These are phyloP conservation scores for Nettapus auritus DNA, from an alignment of 2,113 vertebrate genomes.

Conservation along the genomic window DNA sequence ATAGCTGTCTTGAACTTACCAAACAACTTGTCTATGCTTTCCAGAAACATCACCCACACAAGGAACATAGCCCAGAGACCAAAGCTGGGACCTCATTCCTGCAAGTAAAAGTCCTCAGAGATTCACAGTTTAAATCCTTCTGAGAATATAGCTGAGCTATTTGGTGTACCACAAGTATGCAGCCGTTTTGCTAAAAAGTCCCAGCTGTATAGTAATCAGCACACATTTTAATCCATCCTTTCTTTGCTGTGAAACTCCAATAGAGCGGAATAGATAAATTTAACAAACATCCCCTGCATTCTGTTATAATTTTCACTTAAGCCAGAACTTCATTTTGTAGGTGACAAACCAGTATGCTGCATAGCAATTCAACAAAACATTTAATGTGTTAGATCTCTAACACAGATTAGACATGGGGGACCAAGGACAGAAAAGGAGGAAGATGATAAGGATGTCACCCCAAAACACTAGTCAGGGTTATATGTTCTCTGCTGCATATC, in stretches of 20 bases:
- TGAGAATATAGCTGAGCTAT: conserved; percentile 50
- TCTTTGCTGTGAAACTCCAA: conserved; percentile 34
- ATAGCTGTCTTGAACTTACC: not conserved
- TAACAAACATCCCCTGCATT: not conserved
- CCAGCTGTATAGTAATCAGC: conserved; percentile 58
- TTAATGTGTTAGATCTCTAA: not conserved
- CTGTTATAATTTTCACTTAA: not conserved
- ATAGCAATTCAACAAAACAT: not conserved
- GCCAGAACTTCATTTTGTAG: not conserved
- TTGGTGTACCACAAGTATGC: conserved; percentile 47
- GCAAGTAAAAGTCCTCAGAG: not conserved
- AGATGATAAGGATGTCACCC: not conserved
- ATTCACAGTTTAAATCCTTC: conserved; percentile 37
- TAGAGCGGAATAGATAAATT: conserved; percentile 13
- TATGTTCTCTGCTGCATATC: not conserved
- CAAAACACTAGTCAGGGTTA: not conserved
- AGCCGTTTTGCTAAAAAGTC: conserved; percentile 61
- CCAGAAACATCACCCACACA: not conserved
- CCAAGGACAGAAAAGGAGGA: not conserved
- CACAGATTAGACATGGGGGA: not conserved
- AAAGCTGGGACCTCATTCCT: not conserved
- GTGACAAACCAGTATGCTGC: not conserved
- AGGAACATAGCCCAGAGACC: not conserved
- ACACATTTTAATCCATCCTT: conserved; percentile 36
- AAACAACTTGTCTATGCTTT: not conserved